These are phyloP conservation scores for Heliconius nattereri DNA, from an alignment of 1,140 invertebrate genomes.

Conservation along the genomic window DNA sequence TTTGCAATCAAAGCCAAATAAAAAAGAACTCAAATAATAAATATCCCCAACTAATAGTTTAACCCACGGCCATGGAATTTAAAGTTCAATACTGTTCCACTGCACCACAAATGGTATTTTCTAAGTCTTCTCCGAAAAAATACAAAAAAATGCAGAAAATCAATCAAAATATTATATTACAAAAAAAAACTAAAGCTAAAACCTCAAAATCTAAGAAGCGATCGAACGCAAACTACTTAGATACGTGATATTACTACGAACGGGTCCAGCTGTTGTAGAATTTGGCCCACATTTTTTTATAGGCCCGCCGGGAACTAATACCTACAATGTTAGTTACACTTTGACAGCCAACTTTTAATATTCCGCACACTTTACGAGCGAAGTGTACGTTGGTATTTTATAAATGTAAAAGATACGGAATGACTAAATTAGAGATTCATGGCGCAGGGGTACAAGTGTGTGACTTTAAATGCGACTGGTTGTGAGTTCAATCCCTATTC, in stretches of 20 bases:
- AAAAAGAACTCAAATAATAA: no score
- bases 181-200: background rate
- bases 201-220: background rate
- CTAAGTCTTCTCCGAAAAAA: no score
- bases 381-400: background rate
- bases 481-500: no score
- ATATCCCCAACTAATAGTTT: no score
- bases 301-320: constrained; percentile 7
- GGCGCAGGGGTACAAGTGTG: no score
- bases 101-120: no score
- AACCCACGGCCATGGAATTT: no score
- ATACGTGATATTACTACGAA: constrained; percentile 2
- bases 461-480: no score
- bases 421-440: background rate
- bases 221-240: background rate
- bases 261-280: background rate
- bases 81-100: no score
- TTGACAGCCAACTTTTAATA: constrained; percentile 10
- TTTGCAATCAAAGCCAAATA: no score
- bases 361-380: background rate
- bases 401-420: background rate
- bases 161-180: background rate
- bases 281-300: constrained; percentile 7
- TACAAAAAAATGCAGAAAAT: no score
- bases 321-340: background rate